A percentile compares a stretch with the other conserved stretches of the same genome.
Evolutionary conservation across 2,888 invertebrate species (phyloP).

Genomic region (Chrysolina americana): DNA sequence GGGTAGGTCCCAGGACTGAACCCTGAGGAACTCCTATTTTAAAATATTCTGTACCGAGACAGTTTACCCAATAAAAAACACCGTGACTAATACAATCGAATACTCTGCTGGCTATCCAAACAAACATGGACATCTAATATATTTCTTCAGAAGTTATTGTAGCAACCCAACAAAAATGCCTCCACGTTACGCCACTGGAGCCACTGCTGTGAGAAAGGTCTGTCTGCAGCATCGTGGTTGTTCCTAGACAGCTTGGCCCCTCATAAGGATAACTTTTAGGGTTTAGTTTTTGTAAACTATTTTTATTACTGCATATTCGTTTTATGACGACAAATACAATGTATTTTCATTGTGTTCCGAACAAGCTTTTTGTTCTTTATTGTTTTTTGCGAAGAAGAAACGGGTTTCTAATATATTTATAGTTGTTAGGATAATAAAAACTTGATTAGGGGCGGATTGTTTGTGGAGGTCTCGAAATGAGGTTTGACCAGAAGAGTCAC

Average conservation of each 20-base stretch:
- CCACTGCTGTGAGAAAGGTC: constrained; percentile 64
- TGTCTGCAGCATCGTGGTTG: constrained; percentile 53
- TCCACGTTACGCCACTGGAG: constrained; percentile 33
- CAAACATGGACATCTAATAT: too few relatives aligned
- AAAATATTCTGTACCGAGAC: too few relatives aligned
- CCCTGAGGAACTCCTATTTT: too few relatives aligned
- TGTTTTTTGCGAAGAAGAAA: constrained; percentile 50
- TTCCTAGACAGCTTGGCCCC: constrained; percentile 67
- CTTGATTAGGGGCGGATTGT: constrained; percentile 52
- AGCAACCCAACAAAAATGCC: too few relatives aligned
- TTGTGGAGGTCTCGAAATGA: constrained; percentile 45
- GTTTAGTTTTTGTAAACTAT: constrained; percentile 65
- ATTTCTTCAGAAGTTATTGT: too few relatives aligned
- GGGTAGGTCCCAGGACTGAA: too few relatives aligned
- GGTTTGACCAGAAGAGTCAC: constrained; percentile 22
- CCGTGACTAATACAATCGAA: too few relatives aligned
- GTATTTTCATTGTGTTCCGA: constrained; percentile 60
- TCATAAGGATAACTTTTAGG: constrained; percentile 64
- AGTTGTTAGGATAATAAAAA: constrained; percentile 50
- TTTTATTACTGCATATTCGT: constrained; percentile 62
- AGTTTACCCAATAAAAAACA: too few relatives aligned
- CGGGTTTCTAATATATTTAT: constrained; percentile 58
- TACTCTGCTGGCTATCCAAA: too few relatives aligned
- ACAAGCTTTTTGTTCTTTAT: constrained; percentile 61
- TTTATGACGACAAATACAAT: constrained; percentile 60